A percentile compares a stretch with the other conserved stretches of the same genome.
phyloP scores from a whole-genome alignment of 2,888 invertebrate species.

The Harpalus rubripes region DNA sequence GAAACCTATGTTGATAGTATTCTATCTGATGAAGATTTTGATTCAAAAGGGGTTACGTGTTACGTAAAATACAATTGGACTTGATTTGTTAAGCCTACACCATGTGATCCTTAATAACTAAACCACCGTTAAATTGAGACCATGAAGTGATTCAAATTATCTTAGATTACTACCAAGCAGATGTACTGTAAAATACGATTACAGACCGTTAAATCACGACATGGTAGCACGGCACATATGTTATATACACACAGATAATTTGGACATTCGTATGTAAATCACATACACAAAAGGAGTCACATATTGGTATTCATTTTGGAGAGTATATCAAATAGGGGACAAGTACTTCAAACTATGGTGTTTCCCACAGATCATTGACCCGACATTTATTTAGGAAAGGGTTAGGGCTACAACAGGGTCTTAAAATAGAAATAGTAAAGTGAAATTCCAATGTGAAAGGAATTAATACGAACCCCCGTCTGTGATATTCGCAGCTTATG shows the following conservation, averaged over 20 bases:
- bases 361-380: neutral
- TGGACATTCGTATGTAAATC: neutral
- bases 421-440: neutral
- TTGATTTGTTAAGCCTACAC: too few relatives aligned
- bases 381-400: neutral
- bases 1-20: too few relatives aligned
- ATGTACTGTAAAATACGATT: neutral
- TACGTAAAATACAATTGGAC: too few relatives aligned
- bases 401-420: neutral
- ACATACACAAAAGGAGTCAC: neutral
- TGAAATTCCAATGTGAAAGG: too few relatives aligned
- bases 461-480: too few relatives aligned
- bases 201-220: neutral
- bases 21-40: too few relatives aligned
- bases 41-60: too few relatives aligned
- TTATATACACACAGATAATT: neutral
- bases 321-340: neutral
- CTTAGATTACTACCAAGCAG: neutral
- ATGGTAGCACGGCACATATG: neutral
- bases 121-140: too few relatives aligned
- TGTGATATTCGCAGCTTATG: too few relatives aligned
- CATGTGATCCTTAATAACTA: too few relatives aligned
- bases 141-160: neutral
- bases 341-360: neutral
- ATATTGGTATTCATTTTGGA: neutral